Percentiles rank a stretch among this genome's conserved stretches.
These are phyloP conservation scores for Psix sp. DNA, from an alignment of 1,140 invertebrate species.

Conservation along the genomic window DNA sequence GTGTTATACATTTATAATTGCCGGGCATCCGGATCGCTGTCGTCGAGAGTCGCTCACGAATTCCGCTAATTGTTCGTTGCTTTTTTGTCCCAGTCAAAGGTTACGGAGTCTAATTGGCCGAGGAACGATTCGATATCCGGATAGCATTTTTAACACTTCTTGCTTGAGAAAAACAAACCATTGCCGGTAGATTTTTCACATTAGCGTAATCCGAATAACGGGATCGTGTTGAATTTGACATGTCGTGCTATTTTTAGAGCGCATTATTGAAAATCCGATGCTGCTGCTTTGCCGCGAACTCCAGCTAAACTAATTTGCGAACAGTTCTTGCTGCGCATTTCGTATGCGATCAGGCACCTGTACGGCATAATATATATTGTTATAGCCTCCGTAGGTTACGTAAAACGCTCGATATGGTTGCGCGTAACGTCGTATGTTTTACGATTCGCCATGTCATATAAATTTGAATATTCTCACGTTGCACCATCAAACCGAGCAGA, in stretches of 20 bases:
- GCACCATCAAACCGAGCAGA: too few species aligned
- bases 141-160: too few species aligned
- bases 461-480: constrained; percentile 68
- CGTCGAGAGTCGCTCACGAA: constrained; percentile 10
- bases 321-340: constrained; percentile 26
- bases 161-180: too few species aligned
- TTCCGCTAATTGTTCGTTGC: constrained; percentile 14
- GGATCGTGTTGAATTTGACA: too few species aligned
- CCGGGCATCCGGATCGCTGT: constrained; percentile 12
- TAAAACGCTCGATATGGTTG: constrained; percentile 28
- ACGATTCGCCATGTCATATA: constrained; percentile 63
- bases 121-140: neutral
- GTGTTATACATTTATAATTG: constrained; percentile 52
- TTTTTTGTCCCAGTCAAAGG: too few species aligned
- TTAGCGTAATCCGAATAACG: too few species aligned
- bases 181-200: too few species aligned
- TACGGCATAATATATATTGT: constrained; percentile 19
- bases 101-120: constrained; percentile 7
- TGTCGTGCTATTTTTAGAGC: constrained; percentile 25
- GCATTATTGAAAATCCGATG: constrained; percentile 30
- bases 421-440: constrained; percentile 65
- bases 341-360: constrained; percentile 29
- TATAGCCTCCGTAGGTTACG: constrained; percentile 45
- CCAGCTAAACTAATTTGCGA: constrained; percentile 37
- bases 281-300: neutral